These are phyloP conservation scores for Gymnoscopelus microlampas DNA, from an alignment of 2,797 vertebrate species.

Conservation along the genomic window DNA sequence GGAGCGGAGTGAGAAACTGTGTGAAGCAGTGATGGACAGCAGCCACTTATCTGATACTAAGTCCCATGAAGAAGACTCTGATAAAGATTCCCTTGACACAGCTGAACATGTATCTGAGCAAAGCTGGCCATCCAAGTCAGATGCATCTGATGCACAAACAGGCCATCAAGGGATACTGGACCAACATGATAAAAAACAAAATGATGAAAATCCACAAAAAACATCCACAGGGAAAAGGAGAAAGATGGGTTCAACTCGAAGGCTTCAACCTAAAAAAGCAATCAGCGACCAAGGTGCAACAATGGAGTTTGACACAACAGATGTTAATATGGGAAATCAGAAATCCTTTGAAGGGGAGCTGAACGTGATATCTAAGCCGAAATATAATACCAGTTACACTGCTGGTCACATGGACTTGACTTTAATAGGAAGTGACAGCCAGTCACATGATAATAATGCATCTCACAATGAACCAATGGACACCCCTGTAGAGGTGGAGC, in stretches of 20 bases:
- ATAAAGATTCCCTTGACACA: conserved; percentile 1
- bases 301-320: not conserved
- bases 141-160: not conserved
- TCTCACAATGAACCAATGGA: too few species aligned
- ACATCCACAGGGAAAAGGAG: conserved; percentile 52
- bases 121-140: not conserved
- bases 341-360: not conserved
- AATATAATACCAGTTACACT: not conserved
- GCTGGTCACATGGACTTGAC: not conserved
- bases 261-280: conserved; percentile 27
- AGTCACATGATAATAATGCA: not conserved
- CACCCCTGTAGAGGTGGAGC: not conserved
- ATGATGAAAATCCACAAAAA: conserved; percentile 19
- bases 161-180: conserved; percentile 14
- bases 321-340: conserved; percentile 1
- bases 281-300: conserved; percentile 6
- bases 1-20: too few species aligned
- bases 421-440: not conserved
- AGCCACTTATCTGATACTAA: too few species aligned
- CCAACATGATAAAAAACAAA: conserved; percentile 2
- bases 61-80: not conserved
- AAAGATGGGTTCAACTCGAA: conserved; percentile 73
- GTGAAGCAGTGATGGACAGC: too few species aligned
- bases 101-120: conserved; percentile 9
- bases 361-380: not conserved